A percentile compares a stretch with the other conserved stretches of the same genome.
Evolutionary conservation across 2,797 vertebrate genomes (phyloP).

Genomic region (Hippopotamyrus pictus): DNA sequence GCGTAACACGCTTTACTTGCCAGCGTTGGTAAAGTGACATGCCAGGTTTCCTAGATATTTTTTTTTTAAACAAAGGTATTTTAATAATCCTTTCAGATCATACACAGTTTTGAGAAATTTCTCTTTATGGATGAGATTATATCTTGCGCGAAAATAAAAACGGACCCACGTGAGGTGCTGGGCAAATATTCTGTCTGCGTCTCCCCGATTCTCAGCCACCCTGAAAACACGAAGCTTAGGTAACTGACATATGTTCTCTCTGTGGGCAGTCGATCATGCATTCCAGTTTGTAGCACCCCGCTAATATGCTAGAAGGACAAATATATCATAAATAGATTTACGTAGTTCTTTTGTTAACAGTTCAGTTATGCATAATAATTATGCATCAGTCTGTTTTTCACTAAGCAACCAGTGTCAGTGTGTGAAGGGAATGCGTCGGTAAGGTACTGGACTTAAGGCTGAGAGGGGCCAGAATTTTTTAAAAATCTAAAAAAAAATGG

Average conservation of each 20-base stretch:
- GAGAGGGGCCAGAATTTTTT: too few relatives aligned
- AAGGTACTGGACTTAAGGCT: background rate
- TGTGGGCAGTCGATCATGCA: background rate
- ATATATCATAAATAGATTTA: constrained; percentile 2
- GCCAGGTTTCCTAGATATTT: background rate
- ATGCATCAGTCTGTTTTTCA: background rate
- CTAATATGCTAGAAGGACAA: background rate
- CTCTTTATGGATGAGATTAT: background rate
- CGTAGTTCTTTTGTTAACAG: background rate
- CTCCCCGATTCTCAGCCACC: background rate
- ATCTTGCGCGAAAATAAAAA: background rate
- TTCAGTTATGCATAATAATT: background rate
- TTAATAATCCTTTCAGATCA: background rate
- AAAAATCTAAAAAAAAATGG: too few relatives aligned
- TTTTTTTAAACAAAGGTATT: background rate
- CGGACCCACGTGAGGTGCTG: background rate
- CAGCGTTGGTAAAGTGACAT: background rate
- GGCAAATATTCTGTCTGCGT: background rate
- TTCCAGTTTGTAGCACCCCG: background rate
- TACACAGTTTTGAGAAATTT: background rate
- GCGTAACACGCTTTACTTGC: background rate
- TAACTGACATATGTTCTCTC: background rate
- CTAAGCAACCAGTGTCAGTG: background rate
- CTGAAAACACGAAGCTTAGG: background rate
- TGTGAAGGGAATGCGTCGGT: background rate